Evolutionary conservation across 37 sponge, comb jelly and placozoan species (phyloP), one percentile per base, ranked within the genome.

Genomic region (Spongilla lacustris): DNA sequence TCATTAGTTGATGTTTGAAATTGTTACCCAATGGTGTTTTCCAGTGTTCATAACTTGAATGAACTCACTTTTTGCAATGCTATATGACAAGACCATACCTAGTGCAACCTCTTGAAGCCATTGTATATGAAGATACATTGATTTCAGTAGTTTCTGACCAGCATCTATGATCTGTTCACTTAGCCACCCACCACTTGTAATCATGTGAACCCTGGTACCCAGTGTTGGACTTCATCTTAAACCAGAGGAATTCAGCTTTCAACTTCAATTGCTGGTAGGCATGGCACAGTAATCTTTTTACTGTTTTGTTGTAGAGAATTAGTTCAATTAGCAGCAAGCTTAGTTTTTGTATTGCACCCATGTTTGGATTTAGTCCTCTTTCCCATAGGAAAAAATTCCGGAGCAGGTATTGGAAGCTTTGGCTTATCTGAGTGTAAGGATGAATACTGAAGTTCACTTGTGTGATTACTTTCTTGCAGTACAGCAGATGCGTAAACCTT

Each of bases 21-120:
- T 71, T 3, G 69, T 77, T 66, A 77, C 36, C 85, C 85, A 85
- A 77, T 85, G 85, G 41, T 32, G 69, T 33, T 85, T 21, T 25
- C 68, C 78, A 67, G 77, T 76, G 68, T 76, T 46, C 23, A 85
- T 28, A 21, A 85, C 31, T 5, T 85, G 85, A 31, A 85, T 48
- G 26, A 85, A 85, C 28, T 77, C 85, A 21, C 50, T 69, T 33
- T 66, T 58, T 75, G 50, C 66, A 28, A 85, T 49, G 66, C 26
- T 35, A 67, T 30, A 81, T 79, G 49, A 78, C n/a, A 49, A 49
- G 29, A 49, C 41, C 24, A 36, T 38, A 23, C 78, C 78, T 21
- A 78, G 49, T 23, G 19, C 49, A 21, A 78, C 78, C 19, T 78
- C 27, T 78, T 78, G 78, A 49, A 78, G 27, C 28, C 78, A 25